Percentiles rank a stretch among this genome's conserved stretches.
phyloP scores from a whole-genome alignment of 2,888 invertebrate species.

The Dryomyza anilis region DNA sequence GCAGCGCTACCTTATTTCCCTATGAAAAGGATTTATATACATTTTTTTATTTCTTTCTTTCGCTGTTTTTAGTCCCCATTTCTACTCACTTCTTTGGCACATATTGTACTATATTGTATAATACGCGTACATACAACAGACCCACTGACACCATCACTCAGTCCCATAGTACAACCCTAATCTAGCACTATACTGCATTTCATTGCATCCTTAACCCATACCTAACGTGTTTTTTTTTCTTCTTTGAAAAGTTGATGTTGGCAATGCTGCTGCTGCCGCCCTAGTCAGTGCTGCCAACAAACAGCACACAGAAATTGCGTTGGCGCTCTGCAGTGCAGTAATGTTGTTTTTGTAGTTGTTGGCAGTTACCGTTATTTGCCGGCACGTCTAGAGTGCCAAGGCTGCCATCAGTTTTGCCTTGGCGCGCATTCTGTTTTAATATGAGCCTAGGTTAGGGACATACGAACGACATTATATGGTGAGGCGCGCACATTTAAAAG shows the following conservation, averaged over 20 bases:
- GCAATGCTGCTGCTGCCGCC: not conserved
- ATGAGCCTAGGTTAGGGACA: constrained; percentile 31
- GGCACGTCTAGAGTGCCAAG: constrained; percentile 22
- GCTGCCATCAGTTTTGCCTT: constrained; percentile 14
- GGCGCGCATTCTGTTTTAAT: constrained; percentile 14
- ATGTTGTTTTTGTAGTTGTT: constrained; percentile 7
- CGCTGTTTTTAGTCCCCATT: not conserved
- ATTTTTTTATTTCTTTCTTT: not conserved
- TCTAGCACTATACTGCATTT: too few species aligned
- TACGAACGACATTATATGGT: too few species aligned
- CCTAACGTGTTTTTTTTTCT: too few species aligned
- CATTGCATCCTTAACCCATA: too few species aligned
- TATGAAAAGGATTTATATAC: too few species aligned
- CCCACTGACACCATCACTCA: constrained; percentile 15
- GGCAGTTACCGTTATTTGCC: constrained; percentile 17
- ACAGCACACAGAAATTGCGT: too few species aligned
- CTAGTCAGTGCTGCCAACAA: constrained; percentile 2
- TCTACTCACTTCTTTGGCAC: not conserved
- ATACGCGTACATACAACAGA: not conserved
- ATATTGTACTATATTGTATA: not conserved
- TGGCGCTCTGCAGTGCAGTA: not conserved
- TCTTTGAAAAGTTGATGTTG: not conserved
- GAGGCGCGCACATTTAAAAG: too few species aligned
- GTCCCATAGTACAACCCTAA: too few species aligned
- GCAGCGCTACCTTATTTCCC: too few species aligned